Evolutionary conservation across 2,888 invertebrate species (phyloP).

Genomic region (Eurois occulta): DNA sequence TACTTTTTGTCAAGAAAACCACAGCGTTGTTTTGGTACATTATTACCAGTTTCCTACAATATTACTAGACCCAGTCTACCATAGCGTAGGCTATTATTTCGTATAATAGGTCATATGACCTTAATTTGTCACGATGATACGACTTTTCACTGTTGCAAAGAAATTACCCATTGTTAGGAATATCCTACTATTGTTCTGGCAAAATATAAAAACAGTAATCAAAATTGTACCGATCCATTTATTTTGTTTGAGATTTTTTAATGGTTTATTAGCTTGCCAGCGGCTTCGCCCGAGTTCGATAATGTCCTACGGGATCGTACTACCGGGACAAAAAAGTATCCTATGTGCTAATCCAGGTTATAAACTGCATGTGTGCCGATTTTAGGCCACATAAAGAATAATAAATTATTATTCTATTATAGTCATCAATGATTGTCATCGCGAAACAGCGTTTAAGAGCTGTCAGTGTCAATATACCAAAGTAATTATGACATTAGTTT

Average conservation of each 20-base stretch:
- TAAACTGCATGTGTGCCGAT: neutral
- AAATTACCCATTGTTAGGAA: constrained; percentile 48
- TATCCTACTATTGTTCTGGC: constrained; percentile 2
- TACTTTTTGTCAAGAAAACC: constrained; percentile 32
- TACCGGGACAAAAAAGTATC: neutral
- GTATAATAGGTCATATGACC: constrained; percentile 20
- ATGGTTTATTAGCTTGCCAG: neutral
- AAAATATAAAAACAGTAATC: constrained; percentile 4
- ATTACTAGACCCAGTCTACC: constrained; percentile 23
- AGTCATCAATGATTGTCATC: no score
- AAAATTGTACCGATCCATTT: neutral
- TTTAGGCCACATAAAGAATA: no score
- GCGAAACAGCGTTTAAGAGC: no score
- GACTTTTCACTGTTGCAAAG: constrained; percentile 38
- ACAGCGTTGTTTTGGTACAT: constrained; percentile 8
- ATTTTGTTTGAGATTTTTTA: neutral
- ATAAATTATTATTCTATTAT: no score
- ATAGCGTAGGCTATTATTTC: constrained; percentile 31
- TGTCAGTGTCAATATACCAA: neutral
- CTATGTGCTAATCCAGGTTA: neutral
- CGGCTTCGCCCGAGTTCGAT: neutral
- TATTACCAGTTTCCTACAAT: constrained; percentile 27
- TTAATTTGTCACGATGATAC: constrained; percentile 45
- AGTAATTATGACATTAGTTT: neutral
- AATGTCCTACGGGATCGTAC: neutral